phyloP scores from a whole-genome alignment of 2,888 invertebrate genomes.

The Pseudanteris insignis region DNA sequence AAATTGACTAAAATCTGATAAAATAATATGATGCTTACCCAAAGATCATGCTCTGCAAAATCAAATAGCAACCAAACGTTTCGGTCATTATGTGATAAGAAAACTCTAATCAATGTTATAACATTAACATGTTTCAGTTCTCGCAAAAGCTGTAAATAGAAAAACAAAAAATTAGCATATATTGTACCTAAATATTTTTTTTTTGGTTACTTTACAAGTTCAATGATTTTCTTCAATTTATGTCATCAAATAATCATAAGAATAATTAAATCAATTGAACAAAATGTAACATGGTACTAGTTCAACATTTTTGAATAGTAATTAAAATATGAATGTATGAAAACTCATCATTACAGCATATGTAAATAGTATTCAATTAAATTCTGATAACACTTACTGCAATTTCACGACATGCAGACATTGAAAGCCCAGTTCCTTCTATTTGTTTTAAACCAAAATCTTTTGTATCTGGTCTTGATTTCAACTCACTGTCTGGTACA shows the following conservation, averaged over 20 bases:
- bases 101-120: slow-evolving; percentile 94
- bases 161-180: too few relatives aligned
- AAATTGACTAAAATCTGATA: too few relatives aligned
- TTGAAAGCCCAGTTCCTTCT: slow-evolving; percentile 97
- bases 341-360: background rate
- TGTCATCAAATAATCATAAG: too few relatives aligned
- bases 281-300: too few relatives aligned
- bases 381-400: slow-evolving; percentile 72
- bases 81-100: slow-evolving; percentile 93
- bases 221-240: too few relatives aligned
- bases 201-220: too few relatives aligned
- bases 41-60: slow-evolving; percentile 98
- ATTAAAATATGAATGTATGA: too few relatives aligned
- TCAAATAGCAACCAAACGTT: slow-evolving; percentile 98
- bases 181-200: too few relatives aligned
- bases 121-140: slow-evolving; percentile 98
- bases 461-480: slow-evolving; percentile 75
- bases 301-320: too few relatives aligned
- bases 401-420: slow-evolving; percentile 99
- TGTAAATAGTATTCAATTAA: background rate
- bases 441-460: slow-evolving; percentile 99
- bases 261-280: too few relatives aligned
- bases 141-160: slow-evolving; percentile 72
- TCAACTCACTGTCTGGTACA: slow-evolving; percentile 64
- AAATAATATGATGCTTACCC: slow-evolving; percentile 73